Percentiles rank a stretch among this genome's conserved stretches.
Conservation (phyloP, 2,797 vertebrate species). For the Periparus ater region DNA sequence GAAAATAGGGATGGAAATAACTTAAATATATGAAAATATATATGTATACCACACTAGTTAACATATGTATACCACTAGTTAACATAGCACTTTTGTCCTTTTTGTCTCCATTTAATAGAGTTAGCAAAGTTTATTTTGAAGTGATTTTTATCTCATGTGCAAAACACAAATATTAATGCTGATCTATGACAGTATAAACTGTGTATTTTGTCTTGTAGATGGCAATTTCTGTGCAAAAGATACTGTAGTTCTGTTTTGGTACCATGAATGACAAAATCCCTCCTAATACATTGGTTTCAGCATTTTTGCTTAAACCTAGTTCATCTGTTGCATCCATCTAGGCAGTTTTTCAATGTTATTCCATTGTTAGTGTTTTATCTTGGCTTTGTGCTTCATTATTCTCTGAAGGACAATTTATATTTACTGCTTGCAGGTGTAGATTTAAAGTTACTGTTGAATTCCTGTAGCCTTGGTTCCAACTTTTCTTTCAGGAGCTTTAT, state of each 20-base stretch:
- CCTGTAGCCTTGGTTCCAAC: background rate
- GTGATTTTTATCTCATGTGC: background rate
- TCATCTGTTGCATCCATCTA: background rate
- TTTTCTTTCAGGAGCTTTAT: background rate
- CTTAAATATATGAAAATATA: background rate
- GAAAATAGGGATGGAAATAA: background rate
- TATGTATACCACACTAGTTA: background rate
- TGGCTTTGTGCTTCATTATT: constrained; percentile 11
- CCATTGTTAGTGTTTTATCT: constrained; percentile 11
- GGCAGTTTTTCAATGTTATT: background rate
- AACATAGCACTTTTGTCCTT: background rate
- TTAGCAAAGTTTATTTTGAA: background rate
- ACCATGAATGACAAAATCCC: background rate
- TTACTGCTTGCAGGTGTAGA: background rate
- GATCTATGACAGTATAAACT: background rate
- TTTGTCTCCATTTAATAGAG: background rate
- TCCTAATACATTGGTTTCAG: accelerated
- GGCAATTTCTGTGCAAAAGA: background rate
- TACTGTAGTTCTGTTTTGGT: background rate
- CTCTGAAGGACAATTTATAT: constrained; percentile 1
- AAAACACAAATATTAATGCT: background rate
- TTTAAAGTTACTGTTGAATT: background rate
- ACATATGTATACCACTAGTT: background rate
- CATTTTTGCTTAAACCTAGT: background rate
- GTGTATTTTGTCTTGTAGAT: background rate